Evolutionary conservation across 2,113 vertebrate genomes (phyloP).

Genomic region (Cebidichthys violaceus): DNA sequence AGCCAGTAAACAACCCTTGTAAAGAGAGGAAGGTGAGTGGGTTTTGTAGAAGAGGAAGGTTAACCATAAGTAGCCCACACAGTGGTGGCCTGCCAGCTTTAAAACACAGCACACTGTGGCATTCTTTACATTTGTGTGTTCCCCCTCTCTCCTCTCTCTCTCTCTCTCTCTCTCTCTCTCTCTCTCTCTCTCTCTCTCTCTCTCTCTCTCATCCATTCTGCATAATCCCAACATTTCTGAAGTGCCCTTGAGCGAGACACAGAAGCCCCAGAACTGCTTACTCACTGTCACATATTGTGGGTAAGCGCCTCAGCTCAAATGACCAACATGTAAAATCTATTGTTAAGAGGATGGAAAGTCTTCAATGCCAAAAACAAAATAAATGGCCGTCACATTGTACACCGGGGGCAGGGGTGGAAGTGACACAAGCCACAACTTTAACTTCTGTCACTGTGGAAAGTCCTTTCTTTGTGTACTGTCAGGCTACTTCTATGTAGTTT

Average conservation of each 20-base stretch:
- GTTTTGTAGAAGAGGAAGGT: slow-evolving; percentile 35
- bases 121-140: background rate
- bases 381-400: background rate
- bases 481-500: background rate
- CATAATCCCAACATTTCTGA: background rate
- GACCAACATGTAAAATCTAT: background rate
- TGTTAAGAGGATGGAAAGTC: background rate
- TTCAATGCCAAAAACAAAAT: background rate
- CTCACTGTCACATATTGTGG: background rate
- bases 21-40: slow-evolving; percentile 40
- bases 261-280: background rate
- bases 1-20: slow-evolving; percentile 46
- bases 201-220: background rate
- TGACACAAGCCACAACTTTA: background rate
- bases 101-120: slow-evolving; percentile 6
- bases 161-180: too few relatives aligned
- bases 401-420: background rate
- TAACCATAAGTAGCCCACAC: slow-evolving; percentile 10
- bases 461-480: too few relatives aligned
- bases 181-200: too few relatives aligned
- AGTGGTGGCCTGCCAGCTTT: slow-evolving; percentile 1
- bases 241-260: slow-evolving; percentile 21
- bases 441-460: background rate
- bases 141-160: background rate
- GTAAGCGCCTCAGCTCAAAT: background rate